These are phyloP conservation scores for Drosophila paucipuncta DNA, from an alignment of 2,888 invertebrate genomes.

Conservation along the genomic window DNA sequence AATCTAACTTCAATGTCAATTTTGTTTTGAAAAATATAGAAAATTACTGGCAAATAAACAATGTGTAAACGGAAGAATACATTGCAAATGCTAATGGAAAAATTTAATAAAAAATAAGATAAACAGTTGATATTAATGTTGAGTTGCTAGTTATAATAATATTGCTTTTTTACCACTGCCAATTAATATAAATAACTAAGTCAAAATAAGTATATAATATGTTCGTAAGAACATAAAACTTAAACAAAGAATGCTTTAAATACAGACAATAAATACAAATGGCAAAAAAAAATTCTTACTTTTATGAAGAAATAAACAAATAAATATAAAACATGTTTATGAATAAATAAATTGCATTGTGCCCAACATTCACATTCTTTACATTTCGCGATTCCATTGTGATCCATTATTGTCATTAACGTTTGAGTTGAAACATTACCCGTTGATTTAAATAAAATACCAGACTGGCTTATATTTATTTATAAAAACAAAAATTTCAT, in stretches of 20 bases:
- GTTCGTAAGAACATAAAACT: neutral
- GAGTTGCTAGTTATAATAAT: neutral
- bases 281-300: neutral
- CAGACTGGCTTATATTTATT: neutral
- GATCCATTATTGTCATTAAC: neutral
- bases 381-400: neutral
- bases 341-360: neutral
- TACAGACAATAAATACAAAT: neutral
- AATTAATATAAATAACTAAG: neutral
- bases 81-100: neutral
- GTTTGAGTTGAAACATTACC: neutral
- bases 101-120: neutral
- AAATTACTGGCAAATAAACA: neutral
- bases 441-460: neutral
- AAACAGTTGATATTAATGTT: neutral
- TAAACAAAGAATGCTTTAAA: neutral
- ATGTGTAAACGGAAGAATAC: neutral
- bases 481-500: neutral
- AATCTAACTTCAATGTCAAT: conserved; percentile 69
- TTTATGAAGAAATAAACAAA: neutral
- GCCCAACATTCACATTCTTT: neutral
- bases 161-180: neutral
- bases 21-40: conserved; percentile 27
- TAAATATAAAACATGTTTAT: neutral
- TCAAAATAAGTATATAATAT: neutral